phyloP scores from a whole-genome alignment of 2,113 vertebrate species.

The Epinephelus cyanopodus region DNA sequence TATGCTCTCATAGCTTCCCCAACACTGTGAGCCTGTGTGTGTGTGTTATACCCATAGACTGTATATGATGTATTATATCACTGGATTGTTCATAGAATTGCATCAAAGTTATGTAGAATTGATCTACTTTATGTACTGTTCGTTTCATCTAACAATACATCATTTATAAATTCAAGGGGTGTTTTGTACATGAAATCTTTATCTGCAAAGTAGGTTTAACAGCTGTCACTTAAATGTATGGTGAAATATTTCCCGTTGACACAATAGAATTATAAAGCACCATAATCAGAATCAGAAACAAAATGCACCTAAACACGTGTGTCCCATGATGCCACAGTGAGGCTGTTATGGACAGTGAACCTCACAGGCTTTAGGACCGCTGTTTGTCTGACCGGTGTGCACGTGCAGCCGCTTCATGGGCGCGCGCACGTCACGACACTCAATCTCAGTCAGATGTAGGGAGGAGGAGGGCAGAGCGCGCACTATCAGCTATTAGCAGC shows the following conservation, averaged over 20 bases:
- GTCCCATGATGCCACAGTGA: neutral
- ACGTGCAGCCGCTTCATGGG: constrained; percentile 28
- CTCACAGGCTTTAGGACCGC: constrained; percentile 62
- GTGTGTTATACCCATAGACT: no score
- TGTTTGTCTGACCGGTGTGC: constrained; percentile 21
- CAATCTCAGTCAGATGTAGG: constrained; percentile 75
- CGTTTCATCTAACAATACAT: neutral
- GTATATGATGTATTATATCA: neutral
- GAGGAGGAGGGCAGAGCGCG: constrained; percentile 49
- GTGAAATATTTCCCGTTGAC: neutral
- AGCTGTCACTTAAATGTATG: neutral
- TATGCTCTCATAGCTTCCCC: no score
- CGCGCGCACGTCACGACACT: constrained; percentile 72
- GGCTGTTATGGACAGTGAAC: neutral
- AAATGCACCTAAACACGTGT: neutral
- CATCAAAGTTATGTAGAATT: neutral
- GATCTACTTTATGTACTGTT: neutral
- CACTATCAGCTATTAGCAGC: neutral
- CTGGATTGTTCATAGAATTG: neutral
- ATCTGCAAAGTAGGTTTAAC: neutral
- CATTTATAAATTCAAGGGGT: no score
- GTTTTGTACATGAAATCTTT: neutral
- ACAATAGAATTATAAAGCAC: neutral
- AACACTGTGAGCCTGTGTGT: no score
- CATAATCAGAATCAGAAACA: neutral